Evolutionary conservation across 2,797 vertebrate species (phyloP), one percentile per base, ranked within the genome.

Genomic region (Protosalanx chinensis): DNA sequence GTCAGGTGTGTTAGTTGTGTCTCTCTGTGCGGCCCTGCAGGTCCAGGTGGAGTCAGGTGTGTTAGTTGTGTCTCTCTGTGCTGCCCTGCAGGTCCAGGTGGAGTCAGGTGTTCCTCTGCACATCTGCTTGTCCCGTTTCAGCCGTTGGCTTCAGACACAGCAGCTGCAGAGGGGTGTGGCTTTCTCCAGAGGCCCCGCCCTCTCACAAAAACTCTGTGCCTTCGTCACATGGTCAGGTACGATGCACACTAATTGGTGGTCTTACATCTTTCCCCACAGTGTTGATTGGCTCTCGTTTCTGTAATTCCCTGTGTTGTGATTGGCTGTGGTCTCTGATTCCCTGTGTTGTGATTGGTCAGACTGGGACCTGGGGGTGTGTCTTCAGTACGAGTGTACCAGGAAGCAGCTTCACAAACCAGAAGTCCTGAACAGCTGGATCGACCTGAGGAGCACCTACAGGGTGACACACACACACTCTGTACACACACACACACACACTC

Each of bases 151-250:
- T 82, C 89, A 92, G 68, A 90, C 85, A 7, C 88, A 97, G 74
- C 92, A 95, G 79, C 88, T 90, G 3, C 90, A 96, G 81, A 95
- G 87, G 86, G 93, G 90, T 8, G 84, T 97, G 70, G 69, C 79
- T 35, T 98, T 96, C 72, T 33, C 78, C 63, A 77, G 68, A 56
- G 8, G 51, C 51, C 18, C 51, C 51, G 16, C 51, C 51, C 18
- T 3, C 16, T 67, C 79, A 13, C 32, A 85, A 64, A 94, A 92
- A 73, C 82, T 81, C 0, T 95, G 96, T 70, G 82, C 94, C 4
- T 98, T 98, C 88, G 91, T 97, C 75, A 98, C 97, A 0, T 98
- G 96, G 97, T 98, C 97, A 92, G 97, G 97, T 98, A 86, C 1
- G 51, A 16, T 8, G 18, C 15, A 56, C 51, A 56, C 13, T 63